Percentiles rank a stretch among this genome's conserved stretches.
phyloP scores from a whole-genome alignment of 2,888 invertebrate genomes.

The Thymelicus lineola region DNA sequence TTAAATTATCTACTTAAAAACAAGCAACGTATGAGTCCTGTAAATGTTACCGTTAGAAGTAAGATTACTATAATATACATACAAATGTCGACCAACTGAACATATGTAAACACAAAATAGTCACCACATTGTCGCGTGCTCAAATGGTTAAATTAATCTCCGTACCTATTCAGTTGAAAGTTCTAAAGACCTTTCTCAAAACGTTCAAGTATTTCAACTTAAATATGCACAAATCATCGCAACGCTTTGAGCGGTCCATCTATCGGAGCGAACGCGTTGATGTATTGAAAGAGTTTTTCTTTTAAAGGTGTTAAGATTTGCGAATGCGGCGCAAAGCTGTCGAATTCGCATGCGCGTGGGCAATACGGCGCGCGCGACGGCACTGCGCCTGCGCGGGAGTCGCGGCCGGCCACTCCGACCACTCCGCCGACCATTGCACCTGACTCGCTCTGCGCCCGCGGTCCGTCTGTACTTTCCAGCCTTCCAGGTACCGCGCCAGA shows the following conservation, averaged over 20 bases:
- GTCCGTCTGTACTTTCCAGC: conserved; percentile 54
- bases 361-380: conserved; percentile 74
- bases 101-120: conserved; percentile 15
- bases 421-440: conserved; percentile 71
- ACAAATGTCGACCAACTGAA: neutral
- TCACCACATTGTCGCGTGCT: conserved; percentile 34
- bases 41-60: neutral
- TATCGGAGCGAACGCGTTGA: conserved; percentile 60
- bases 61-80: neutral
- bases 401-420: conserved; percentile 42
- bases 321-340: conserved; percentile 54
- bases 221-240: conserved; percentile 6
- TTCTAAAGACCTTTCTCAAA: conserved; percentile 15
- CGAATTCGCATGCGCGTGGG: conserved; percentile 74
- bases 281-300: conserved; percentile 62
- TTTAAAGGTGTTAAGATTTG: conserved; percentile 56
- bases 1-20: neutral
- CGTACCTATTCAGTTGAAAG: conserved; percentile 22
- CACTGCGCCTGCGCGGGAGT: conserved; percentile 52
- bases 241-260: conserved; percentile 48
- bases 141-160: conserved; percentile 34
- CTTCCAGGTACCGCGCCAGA: conserved; percentile 55
- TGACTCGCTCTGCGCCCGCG: conserved; percentile 63
- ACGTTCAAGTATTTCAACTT: conserved; percentile 9
- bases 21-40: neutral